Evolutionary conservation across 2,113 vertebrate species (phyloP), one percentile per base, ranked within the genome.

Genomic region (Promerops cafer): DNA sequence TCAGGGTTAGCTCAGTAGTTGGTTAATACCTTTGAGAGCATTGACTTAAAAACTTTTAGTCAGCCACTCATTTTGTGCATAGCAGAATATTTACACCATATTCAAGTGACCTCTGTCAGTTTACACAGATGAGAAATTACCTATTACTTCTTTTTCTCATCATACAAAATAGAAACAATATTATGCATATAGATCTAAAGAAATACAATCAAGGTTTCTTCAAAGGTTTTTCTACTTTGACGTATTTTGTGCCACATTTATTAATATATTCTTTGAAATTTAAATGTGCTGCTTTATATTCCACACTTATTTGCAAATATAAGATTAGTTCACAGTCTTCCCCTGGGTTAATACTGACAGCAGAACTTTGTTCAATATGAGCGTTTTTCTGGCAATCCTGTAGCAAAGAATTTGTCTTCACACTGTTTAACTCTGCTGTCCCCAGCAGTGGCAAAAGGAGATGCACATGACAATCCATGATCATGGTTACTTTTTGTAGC

Each of bases 1-100:
- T 94, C 71, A 93, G 30, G 37, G 65, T 89, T 96, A 96, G 90
- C 70, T 91, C 71, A 77, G 70, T 74, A 97, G 71, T 66, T 91
- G 65, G 77, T 96, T 93, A 92, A 94, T 93, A 94, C 45, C 27
- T 93, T 90, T 64, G 53, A 93, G 76, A 83, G 47, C 45, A 78
- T 23, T 63, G 54, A 84, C 35, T 70, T 72, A 35, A 1, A 95
- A 71, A 35, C 53, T 82, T 77, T 49, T 83, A 68, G 59, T 69
- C 71, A 93, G 63, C 22, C 81, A 30, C 31, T 92, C 39, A 81
- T 9, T 42, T 76, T 94, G 60, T 33, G 28, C 49, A 37, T 30
- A 78, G 47, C 31, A 88, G 75, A 83, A 78, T 83, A 85, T 64
- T 89, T 87, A 72, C 50, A 90, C 10, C 24, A 61, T 93, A 90